Evolutionary conservation across 2,113 vertebrate species (phyloP), one percentile per base, ranked within the genome.

Genomic region (Hyperopisus bebe): DNA sequence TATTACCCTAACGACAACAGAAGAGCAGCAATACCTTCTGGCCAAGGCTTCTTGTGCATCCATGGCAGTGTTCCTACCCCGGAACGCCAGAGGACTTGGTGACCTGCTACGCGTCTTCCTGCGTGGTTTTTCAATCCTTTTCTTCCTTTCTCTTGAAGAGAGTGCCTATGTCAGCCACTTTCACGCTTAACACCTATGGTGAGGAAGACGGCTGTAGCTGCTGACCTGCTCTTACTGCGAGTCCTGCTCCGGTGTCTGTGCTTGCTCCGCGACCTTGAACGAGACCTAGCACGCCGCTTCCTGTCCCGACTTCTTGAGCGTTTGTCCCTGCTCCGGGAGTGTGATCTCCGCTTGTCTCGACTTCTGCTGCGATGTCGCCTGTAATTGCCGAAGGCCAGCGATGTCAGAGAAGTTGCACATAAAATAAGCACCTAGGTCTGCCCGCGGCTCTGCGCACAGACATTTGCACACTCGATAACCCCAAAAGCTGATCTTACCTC

Each of bases 21-120:
- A 39, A 19, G 35, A 17, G 74, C 1, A 55, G 5, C n/a, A 88
- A 39, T 93, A 99, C 98, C 98, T 98, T 94, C 98, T 96, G 92
- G 98, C 98, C 91, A 99, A 92, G 7, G 98, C 98, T 91, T 99
- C 98, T 91, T 99, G 98, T 42, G 98, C 98, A 93, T 99, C 98
- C 98, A 99, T 99, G 24, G 98, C 98, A 90, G 98, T 97, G 92
- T 99, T 99, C 91, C 98, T 95, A 35, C 98, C 98, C 46, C 98
- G 95, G 93, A 99, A 99, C 7, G 96, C 94, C 21, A 96, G 96
- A 0, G 98, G 97, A 93, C 96, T 98, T 0, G 95, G 95, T 62
- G 97, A 97, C 24, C 95, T 93, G 92, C 98, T 99, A 84, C 95
- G 96, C 93, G 97, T 99, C 94, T 97, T 97, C 92, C 95, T 97